These are phyloP conservation scores for Myoxocephalus aenaeus DNA, from an alignment of 2,797 vertebrate species.

Conservation along the genomic window DNA sequence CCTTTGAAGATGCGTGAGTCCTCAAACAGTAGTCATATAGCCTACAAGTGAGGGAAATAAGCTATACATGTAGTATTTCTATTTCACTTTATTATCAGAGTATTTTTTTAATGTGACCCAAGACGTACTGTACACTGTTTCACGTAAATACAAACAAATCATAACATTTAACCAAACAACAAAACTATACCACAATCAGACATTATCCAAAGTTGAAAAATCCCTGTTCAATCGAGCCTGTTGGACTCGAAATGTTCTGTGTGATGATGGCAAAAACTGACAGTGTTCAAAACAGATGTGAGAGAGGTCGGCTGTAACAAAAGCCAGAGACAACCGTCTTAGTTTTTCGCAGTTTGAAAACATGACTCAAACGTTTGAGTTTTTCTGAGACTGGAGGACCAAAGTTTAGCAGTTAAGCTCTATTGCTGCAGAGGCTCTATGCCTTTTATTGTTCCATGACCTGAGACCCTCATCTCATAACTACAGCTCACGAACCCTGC, in stretches of 20 bases:
- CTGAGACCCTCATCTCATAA: slow-evolving; percentile 68
- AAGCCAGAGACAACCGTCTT: slow-evolving; percentile 3
- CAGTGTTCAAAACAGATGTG: slow-evolving; percentile 18
- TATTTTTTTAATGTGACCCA: neutral
- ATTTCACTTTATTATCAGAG: neutral
- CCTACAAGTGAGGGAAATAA: neutral
- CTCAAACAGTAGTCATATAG: neutral
- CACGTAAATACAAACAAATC: slow-evolving; percentile 4
- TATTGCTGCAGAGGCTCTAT: slow-evolving; percentile 50
- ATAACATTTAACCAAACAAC: neutral
- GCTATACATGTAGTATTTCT: slow-evolving; percentile 1
- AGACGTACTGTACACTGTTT: neutral
- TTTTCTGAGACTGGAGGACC: slow-evolving; percentile 17
- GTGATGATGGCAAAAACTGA: slow-evolving; percentile 10
- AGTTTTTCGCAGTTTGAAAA: slow-evolving; percentile 21
- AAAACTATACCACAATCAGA: neutral
- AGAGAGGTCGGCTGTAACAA: slow-evolving; percentile 15
- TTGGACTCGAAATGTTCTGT: neutral
- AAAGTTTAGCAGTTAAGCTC: slow-evolving; percentile 42
- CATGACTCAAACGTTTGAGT: neutral
- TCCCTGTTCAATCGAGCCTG: neutral
- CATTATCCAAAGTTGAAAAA: neutral
- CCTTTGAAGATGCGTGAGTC: neutral
- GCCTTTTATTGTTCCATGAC: slow-evolving; percentile 72
- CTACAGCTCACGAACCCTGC: slow-evolving; percentile 63